Base-by-base conservation (phyloP, 2,797 vertebrate species). In the Cossypha polioptera region DNA sequence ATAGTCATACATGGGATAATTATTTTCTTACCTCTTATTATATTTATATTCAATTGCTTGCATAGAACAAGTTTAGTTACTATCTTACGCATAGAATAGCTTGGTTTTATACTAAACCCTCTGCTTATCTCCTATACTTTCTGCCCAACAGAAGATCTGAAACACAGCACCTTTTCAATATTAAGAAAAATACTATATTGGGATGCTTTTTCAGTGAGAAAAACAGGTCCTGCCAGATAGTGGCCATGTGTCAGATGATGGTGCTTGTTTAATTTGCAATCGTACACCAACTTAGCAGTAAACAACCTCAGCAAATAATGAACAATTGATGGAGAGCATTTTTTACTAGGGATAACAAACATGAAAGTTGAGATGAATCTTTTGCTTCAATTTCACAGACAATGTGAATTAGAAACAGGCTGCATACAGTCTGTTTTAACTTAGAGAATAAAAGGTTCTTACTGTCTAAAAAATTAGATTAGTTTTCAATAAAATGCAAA, bases 401-500 rank as follows among this genome's bases (percentile, higher is more conserved):
- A 83, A 90, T 19, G n/a, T 26, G 95, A 96, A 98, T 97, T 95
- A 96, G 95, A 97, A 97, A 94, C 95, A 97, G 96, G 83, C 81
- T 93, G 78, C 67, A 95, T 76, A 83, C 85, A 77, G 92, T 96
- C 95, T 94, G 76, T 86, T 97, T 97, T 95, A 90, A 96, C 95
- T 97, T 97, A 93, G 86, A 85, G 90, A 94, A 92, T 90, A 95
- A 96, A 97, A 97, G 65, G 33, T 97, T 97, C 97, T 96, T 75
- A 83, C 94, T 95, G 81, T 95, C 93, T 97, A 84, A 96, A 94
- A 96, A 95, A 48, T 14, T 35, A 62, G 57, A 93, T 94, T 96
- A 80, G 88, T 93, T 96, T 93, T 87, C 94, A 97, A 53, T 97
- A 94, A 95, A 48, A 86, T 79, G 93, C 66, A 91, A 13, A 35